Percentiles rank a stretch among this genome's conserved stretches.
These are phyloP conservation scores for Holocentrus rufus DNA, from an alignment of 2,797 vertebrate species.

Conservation along the genomic window DNA sequence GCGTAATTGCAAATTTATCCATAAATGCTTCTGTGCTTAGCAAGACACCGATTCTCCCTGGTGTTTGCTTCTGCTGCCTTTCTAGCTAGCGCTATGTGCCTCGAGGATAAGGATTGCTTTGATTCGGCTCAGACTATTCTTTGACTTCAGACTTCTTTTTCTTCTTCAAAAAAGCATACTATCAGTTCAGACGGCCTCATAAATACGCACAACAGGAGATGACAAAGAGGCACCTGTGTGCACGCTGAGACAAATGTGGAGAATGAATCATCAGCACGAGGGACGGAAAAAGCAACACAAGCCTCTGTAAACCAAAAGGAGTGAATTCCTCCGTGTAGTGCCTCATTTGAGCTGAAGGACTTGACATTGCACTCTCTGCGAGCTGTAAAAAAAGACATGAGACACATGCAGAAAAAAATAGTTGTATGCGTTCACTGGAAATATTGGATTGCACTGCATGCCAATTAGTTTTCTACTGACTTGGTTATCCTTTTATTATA, in stretches of 20 bases:
- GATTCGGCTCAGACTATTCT: conserved; percentile 20
- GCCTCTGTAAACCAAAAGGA: conserved; percentile 5
- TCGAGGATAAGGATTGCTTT: conserved; percentile 30
- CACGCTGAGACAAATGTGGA: conserved; percentile 9
- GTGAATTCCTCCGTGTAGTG: neutral
- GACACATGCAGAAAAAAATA: conserved; percentile 1
- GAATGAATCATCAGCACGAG: conserved; percentile 25
- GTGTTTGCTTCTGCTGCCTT: conserved; percentile 25
- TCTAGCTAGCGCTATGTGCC: conserved; percentile 19
- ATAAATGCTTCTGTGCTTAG: conserved; percentile 5
- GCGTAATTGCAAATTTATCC: conserved; percentile 31
- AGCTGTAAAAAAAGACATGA: neutral
- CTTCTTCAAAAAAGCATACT: conserved; percentile 8
- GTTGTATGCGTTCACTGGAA: neutral
- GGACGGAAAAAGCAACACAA: conserved; percentile 14
- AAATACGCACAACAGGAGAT: neutral
- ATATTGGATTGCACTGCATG: conserved; percentile 2
- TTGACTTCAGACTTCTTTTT: conserved; percentile 31
- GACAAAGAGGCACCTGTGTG: conserved; percentile 9
- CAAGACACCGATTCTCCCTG: conserved; percentile 10
- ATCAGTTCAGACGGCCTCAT: conserved; percentile 1
- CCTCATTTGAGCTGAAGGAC: neutral
- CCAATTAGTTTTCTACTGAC: neutral
- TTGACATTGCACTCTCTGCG: conserved; percentile 3
- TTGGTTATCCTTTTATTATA: conserved; percentile 15